Evolutionary conservation across 2,113 vertebrate genomes (phyloP).

Genomic region (Clarias batrachus): DNA sequence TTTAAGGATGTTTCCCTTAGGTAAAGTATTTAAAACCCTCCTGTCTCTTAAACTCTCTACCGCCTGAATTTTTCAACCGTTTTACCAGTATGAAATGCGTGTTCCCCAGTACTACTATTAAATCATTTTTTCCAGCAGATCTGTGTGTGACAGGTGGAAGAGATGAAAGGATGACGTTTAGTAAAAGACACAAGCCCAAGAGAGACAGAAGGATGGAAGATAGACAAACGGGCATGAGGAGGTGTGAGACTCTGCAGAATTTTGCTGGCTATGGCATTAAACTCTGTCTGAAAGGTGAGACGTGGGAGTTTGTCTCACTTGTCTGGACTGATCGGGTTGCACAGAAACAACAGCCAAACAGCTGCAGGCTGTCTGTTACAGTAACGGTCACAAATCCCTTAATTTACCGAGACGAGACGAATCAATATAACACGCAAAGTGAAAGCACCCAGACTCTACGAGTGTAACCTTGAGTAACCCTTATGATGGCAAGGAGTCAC

Average conservation of each 20-base stretch:
- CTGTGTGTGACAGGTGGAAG: background rate
- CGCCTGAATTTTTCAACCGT: background rate
- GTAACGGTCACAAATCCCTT: conserved; percentile 27
- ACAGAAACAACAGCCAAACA: conserved; percentile 71
- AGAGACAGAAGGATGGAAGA: conserved; percentile 36
- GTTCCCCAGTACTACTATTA: background rate
- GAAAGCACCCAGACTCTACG: background rate
- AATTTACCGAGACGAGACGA: conserved; percentile 29
- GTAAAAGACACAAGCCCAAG: background rate
- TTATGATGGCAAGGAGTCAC: background rate
- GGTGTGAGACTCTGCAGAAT: conserved; percentile 13
- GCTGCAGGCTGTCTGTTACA: conserved; percentile 66
- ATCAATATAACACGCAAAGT: conserved; percentile 21
- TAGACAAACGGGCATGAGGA: background rate
- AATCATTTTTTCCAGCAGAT: background rate
- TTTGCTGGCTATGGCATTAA: conserved; percentile 24
- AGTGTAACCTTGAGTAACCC: background rate
- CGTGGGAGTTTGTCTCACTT: conserved; percentile 36
- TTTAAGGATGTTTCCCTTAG: background rate
- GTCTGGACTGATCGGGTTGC: conserved; percentile 71
- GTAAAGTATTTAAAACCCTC: background rate
- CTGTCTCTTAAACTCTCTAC: background rate
- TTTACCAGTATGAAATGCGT: background rate
- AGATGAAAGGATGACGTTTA: background rate
- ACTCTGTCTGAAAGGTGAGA: conserved; percentile 41